Percentiles rank a stretch among this genome's conserved stretches.
Evolutionary conservation across 2,113 vertebrate genomes (phyloP).

Genomic region (Halcyon senegalensis): DNA sequence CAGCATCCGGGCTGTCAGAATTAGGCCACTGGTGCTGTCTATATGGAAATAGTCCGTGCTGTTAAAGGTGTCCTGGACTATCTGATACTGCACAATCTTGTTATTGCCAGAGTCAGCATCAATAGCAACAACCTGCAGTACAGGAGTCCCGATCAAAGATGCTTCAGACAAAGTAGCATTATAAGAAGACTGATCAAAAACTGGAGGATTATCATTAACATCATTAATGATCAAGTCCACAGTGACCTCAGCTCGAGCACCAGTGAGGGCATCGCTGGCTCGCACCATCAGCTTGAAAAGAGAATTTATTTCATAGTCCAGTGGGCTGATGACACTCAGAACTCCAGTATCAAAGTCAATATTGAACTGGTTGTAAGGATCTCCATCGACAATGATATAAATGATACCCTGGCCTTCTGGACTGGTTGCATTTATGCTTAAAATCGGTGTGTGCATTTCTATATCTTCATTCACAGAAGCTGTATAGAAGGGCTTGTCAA

Average conservation of each 20-base stretch:
- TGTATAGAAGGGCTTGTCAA: slow-evolving; percentile 93
- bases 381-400: slow-evolving; percentile 94
- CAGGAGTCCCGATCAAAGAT: slow-evolving; percentile 93
- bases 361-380: slow-evolving; percentile 90
- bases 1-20: slow-evolving; percentile 91
- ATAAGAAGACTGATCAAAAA: slow-evolving; percentile 87
- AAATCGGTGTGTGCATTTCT: slow-evolving; percentile 86
- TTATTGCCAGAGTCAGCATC: slow-evolving; percentile 93
- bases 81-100: slow-evolving; percentile 89
- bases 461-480: slow-evolving; percentile 89
- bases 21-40: slow-evolving; percentile 92
- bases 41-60: slow-evolving; percentile 97
- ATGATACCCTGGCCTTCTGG: slow-evolving; percentile 95
- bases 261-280: slow-evolving; percentile 93
- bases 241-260: slow-evolving; percentile 91
- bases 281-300: slow-evolving; percentile 88
- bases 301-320: slow-evolving; percentile 88
- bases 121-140: slow-evolving; percentile 88
- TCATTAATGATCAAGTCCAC: slow-evolving; percentile 90
- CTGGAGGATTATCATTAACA: slow-evolving; percentile 91
- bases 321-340: slow-evolving; percentile 86
- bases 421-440: slow-evolving; percentile 94
- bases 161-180: slow-evolving; percentile 90
- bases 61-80: slow-evolving; percentile 89
- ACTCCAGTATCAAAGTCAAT: slow-evolving; percentile 96